Percentiles rank a stretch among this genome's conserved stretches.
phyloP scores from a whole-genome alignment of 2,113 vertebrate species.

The Otus sunia region DNA sequence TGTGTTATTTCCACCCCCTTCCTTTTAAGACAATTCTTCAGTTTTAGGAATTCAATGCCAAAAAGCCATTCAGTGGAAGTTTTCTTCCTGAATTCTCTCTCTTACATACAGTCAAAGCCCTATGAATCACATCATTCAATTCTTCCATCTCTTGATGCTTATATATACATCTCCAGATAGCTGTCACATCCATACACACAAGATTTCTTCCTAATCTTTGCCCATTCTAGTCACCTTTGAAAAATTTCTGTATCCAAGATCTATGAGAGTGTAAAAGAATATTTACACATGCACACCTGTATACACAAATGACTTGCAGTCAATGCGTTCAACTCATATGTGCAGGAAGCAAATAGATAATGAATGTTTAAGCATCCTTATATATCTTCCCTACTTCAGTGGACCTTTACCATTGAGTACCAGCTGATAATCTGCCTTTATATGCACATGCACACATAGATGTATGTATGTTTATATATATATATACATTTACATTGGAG shows the following conservation, averaged over 20 bases:
- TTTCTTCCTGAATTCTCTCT: neutral
- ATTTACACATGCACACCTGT: neutral
- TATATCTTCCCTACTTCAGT: neutral
- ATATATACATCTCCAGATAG: neutral
- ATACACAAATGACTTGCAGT: neutral
- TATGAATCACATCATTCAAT: neutral
- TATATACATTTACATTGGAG: neutral
- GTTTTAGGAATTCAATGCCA: neutral
- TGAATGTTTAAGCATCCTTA: neutral
- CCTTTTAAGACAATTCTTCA: neutral
- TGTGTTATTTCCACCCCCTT: neutral
- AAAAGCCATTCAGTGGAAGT: neutral
- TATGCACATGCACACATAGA: neutral
- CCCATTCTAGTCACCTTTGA: neutral
- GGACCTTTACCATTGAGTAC: neutral
- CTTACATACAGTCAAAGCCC: neutral
- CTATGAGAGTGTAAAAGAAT: neutral
- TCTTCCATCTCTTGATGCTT: neutral
- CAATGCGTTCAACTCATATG: neutral
- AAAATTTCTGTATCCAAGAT: neutral
- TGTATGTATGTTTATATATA: neutral
- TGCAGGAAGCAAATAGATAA: neutral
- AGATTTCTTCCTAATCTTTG: neutral
- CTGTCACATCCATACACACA: neutral
- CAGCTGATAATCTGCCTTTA: neutral